phyloP scores from a whole-genome alignment of 2,113 vertebrate species.

The Balaeniceps rex region DNA sequence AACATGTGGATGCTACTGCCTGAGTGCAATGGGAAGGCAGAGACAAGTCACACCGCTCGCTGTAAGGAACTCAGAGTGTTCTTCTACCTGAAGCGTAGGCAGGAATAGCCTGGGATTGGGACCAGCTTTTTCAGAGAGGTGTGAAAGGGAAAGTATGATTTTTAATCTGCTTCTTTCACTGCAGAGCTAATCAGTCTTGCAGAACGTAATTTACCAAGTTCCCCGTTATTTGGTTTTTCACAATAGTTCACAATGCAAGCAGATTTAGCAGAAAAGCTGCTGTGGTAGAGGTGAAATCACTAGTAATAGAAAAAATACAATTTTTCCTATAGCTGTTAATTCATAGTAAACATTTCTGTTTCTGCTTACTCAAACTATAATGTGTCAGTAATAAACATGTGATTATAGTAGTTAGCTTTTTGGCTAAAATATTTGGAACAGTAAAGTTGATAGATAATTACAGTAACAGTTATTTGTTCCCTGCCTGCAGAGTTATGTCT shows the following conservation, averaged over 20 bases:
- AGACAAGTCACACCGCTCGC: accelerated
- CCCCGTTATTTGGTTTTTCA: not conserved
- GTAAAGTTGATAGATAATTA: conserved; percentile 35
- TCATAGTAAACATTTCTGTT: not conserved
- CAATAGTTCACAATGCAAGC: not conserved
- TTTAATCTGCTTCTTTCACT: not conserved
- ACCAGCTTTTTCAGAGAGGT: not conserved
- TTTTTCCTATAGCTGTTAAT: conserved; percentile 4
- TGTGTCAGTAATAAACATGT: conserved; percentile 15
- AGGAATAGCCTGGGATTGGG: not conserved
- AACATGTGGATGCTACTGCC: not conserved
- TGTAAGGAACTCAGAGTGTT: accelerated
- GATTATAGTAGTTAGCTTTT: conserved; percentile 12
- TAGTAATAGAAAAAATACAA: not conserved
- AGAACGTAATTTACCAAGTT: not conserved
- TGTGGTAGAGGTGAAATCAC: not conserved
- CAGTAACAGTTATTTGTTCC: not conserved
- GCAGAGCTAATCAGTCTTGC: not conserved
- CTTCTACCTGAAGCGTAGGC: not conserved
- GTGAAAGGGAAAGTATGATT: not conserved
- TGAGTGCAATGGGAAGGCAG: not conserved
- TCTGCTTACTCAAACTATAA: conserved; percentile 11
- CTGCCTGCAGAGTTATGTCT: conserved; percentile 24
- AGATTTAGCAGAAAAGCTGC: not conserved
- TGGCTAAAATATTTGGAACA: conserved; percentile 27